Evolutionary conservation across 2,888 invertebrate species (phyloP), one percentile per base, ranked within the genome.

Genomic region (Agonum fuliginosum): DNA sequence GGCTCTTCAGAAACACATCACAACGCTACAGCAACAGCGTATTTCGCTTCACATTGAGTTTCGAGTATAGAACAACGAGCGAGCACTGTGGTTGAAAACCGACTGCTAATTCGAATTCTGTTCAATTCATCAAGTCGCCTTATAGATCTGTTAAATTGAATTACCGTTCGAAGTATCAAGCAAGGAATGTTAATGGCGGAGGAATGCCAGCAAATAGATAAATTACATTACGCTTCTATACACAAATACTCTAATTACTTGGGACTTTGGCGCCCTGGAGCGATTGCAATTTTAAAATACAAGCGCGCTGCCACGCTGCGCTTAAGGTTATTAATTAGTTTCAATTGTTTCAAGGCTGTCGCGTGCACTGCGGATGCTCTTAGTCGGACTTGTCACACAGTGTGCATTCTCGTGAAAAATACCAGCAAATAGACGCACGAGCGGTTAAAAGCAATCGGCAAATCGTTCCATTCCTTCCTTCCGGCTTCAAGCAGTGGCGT

Each of bases 121-220:
- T 70, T 46, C 69, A 46, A 70, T 70, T 70, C 69, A 70, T 70
- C 69, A 70, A 14, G 69, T 46, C 43, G 46, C 69, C 69, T 70
- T 70, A 43, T 70, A 70, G 69, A 70, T 70, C 69, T 41, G 46
- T 70, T 70, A 70, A 70, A 70, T 70, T 70, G 69, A 27, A 70
- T 70, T 70, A 70, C 69, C 41, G 27, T 43, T 70, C 43, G 46
- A 70, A 70, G 69, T 70, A 70, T 70, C 69, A 46, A 24, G 69
- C 41, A 70, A 70, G 69, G 69, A 70, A 70, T 70, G 69, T 70
- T 70, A 70, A 70, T 70, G 69, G 69, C 22, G 12, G 4, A 46
- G 69, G 46, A 70, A 70, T 70, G 69, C 46, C 69, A 70, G 69
- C 69, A 46, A 70, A 70, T 70, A 70, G 69, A 70, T 70, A 70